Evolutionary conservation across 2,797 vertebrate species (phyloP), one percentile per base, ranked within the genome.

Genomic region (Myoxocephalus aenaeus): DNA sequence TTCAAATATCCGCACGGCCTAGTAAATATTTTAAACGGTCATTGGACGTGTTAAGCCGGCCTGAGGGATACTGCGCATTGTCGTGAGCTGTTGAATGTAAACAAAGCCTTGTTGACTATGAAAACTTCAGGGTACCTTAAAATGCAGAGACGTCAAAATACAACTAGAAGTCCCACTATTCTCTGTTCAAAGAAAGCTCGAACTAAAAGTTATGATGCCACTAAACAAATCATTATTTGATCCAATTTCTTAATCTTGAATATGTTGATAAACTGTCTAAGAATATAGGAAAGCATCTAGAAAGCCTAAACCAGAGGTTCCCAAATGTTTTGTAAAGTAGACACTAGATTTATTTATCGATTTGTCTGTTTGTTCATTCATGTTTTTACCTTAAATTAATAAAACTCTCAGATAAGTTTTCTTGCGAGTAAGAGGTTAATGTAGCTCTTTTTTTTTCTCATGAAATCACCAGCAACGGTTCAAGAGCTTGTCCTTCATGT

Each of bases 41-140:
- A 1, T 32, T 57, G 18, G 44, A 27, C 3, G 20, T 29, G 54
- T 25, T 62, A 7, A 40, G 3, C 15, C 11, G 22, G 25, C 46
- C 25, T 50, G 11, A 15, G 46, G 27, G 13, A 27, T 1, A 54
- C 25, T 15, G 15, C 1, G 7, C 14, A 20, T 46, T 25, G 25
- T 15, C 12, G 17, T 61, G 12, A 61, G 17, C 50, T 27, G 50
- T 71, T 79, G 36, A 80, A n/a, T 74, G 56, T 80, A 79, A 89
- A 79, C 56, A 76, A 77, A 70, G 56, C 44, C 18, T 22, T 73
- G 22, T 77, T 79, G 32, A 56, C 44, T 63, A 12, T 48, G 17
- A 56, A 58, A 64, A 65, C 51, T 15, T 34, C 70, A 46, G 13
- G 7, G 11, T 29, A 14, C 7, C 13, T 74, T 57, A 1, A 34